Evolutionary conservation across 2,888 invertebrate genomes (phyloP), one percentile per base, ranked within the genome.

Genomic region (Athalia circularis): DNA sequence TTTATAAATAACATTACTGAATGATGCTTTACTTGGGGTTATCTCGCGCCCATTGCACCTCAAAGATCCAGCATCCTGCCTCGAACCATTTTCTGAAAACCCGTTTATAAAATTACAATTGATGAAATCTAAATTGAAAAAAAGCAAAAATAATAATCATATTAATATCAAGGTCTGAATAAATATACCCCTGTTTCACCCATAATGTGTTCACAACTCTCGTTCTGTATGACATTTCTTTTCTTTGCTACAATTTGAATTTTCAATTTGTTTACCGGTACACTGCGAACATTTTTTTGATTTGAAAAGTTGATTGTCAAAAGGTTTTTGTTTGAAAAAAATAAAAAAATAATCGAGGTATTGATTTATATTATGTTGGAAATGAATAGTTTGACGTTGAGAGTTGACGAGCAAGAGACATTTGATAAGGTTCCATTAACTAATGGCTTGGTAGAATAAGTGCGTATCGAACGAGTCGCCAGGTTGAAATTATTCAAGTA

Each of bases 171-270:
- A 29, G 29, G 29, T 29, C 29, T 29, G 29, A 29, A 29, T 29
- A 29, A 29, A 29, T 29, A 29, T 29, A 29, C 29, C 29, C 29
- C 29, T 29, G 29, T 62, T 74, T 80, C 52, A 43, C 67, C 68
- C 48, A 54, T 76, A 79, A 67, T 62, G 57, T 70, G 74, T 52
- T 48, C 67, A 77, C 77, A 45, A 57, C 79, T 67, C 78, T 61
- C 77, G 78, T 77, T 61, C 72, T 77, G 74, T 72, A 72, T 67
- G 13, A 48, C 54, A 47, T 48, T 50, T 52, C 9, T 52, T 13
- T 45, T 62, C 47, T 45, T 5, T 50, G 6, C 50, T 68, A 7
- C 50, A 54, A 43, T 57, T 48, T n/a, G 45, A n/a, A 57, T 45
- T 43, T 43, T 13, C 3, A 57, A 54, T 70, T 8, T 15, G 57